phyloP scores from a whole-genome alignment of 2,888 invertebrate species.

The Pollenia labialis region DNA sequence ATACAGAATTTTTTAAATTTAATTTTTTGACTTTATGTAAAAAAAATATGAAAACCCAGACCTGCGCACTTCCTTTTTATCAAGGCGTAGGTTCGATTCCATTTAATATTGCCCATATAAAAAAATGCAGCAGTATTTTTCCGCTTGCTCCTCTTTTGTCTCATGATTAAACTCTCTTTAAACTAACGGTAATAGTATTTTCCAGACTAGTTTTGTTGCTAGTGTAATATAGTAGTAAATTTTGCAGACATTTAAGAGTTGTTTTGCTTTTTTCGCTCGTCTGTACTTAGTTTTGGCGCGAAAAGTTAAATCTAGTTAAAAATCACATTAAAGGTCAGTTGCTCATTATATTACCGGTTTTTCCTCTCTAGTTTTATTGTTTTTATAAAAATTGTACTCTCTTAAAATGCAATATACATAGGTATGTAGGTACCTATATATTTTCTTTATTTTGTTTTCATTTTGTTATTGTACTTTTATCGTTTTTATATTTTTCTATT shows the following conservation, averaged over 20 bases:
- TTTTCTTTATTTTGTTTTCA: constrained; percentile 40
- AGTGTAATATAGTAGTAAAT: constrained; percentile 11
- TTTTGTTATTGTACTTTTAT: constrained; percentile 12
- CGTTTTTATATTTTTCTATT: constrained; percentile 7
- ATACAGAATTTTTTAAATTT: not conserved
- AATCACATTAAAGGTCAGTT: constrained; percentile 4
- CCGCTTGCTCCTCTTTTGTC: not conserved
- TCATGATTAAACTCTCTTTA: not conserved
- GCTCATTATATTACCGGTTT: not conserved
- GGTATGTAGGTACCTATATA: constrained; percentile 2
- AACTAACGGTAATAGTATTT: not conserved
- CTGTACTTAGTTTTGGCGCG: constrained; percentile 47
- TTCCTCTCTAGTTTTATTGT: not conserved
- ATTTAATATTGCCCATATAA: not conserved
- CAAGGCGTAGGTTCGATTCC: constrained; percentile 41
- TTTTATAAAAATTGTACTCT: not conserved
- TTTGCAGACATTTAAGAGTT: constrained; percentile 11
- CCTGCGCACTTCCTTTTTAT: constrained; percentile 56
- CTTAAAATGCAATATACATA: constrained; percentile 25
- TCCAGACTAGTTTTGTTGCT: constrained; percentile 11
- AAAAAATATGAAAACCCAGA: constrained; percentile 20
- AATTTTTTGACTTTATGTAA: not conserved
- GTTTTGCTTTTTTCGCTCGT: not conserved
- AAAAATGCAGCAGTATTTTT: not conserved
- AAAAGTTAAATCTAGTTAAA: constrained; percentile 33